A percentile compares a stretch with the other conserved stretches of the same genome.
These are phyloP conservation scores for Athene noctua DNA, from an alignment of 2,113 vertebrate species.

Conservation along the genomic window DNA sequence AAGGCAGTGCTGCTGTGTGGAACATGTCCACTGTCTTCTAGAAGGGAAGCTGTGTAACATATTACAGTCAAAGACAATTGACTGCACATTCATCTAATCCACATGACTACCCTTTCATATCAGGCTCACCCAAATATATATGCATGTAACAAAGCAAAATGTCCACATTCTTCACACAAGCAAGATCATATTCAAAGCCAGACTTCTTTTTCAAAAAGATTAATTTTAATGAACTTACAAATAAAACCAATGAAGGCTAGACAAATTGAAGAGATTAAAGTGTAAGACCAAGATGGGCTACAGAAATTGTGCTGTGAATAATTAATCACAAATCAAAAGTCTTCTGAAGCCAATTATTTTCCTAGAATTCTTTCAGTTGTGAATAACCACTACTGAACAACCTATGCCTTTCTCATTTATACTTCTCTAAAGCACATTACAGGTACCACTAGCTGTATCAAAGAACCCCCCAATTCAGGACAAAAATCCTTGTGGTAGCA, in stretches of 20 bases:
- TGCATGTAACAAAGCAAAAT: background rate
- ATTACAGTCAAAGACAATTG: background rate
- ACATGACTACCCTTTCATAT: background rate
- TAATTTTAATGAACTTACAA: slow-evolving; percentile 60
- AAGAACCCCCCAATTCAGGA: background rate
- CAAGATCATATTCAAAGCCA: slow-evolving; percentile 5
- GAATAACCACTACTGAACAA: background rate
- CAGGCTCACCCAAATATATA: background rate
- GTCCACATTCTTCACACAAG: background rate
- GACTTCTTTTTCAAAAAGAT: slow-evolving; percentile 24
- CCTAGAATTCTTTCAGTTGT: background rate
- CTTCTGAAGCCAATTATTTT: slow-evolving; percentile 49
- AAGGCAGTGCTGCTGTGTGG: background rate
- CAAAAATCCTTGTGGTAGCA: background rate
- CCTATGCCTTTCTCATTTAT: background rate
- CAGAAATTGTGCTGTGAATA: slow-evolving; percentile 54
- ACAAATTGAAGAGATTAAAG: slow-evolving; percentile 58
- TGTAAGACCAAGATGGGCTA: background rate
- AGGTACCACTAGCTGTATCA: background rate
- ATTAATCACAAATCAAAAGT: slow-evolving; percentile 52
- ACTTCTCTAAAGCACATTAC: background rate
- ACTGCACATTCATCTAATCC: background rate
- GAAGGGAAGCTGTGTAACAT: background rate
- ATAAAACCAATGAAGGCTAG: slow-evolving; percentile 40
- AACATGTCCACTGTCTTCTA: background rate